Base-by-base conservation (phyloP, 2,797 vertebrate genomes). In the Leptodon cayanensis region DNA sequence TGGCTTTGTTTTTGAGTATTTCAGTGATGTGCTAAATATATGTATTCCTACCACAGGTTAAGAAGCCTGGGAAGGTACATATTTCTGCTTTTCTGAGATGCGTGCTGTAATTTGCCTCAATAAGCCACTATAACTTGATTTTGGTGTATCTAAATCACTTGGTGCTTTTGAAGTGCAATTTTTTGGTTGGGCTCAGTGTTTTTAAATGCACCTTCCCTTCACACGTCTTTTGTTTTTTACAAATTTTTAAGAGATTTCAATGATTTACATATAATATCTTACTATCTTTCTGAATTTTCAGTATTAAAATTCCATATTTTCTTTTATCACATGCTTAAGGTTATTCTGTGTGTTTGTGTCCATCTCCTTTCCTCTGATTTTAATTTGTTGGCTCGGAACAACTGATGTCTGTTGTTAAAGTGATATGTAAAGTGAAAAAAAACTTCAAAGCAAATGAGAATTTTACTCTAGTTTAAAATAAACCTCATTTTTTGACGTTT, bases 11-110 rank as follows among this genome's bases (percentile, higher is more conserved):
- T 62, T 63, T 58, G 33, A 37, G 4, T 57, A 19, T 33, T 86
- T 78, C 4, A 3, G 17, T 31, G 44, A 44, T 2, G 1, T 0
- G 0, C 40, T 47, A 4, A 76, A 33, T 33, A 11, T 7, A 13
- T 5, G 25, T 63, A 5, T 49, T 73, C 52, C 52, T 52, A 1
- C 7, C 21, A 1, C 3, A 18, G 29, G 18, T 37, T 16, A 28
- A 29, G 59, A 37, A 84, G 63, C 46, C 18, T 25, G 52, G 21
- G 20, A 18, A 52, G 42, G 35, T 44, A 20, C 9, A 16, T 37
- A 33, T 9, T 73, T 49, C 61, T 69, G 37, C 35, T 80, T 54
- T 39, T 54, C 65, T 49, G 63, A 52, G n/a, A 3, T 40, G 6
- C 1, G 0, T 44, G 20, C 46, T 82, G 2, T n/a, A 28, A 44